Evolutionary conservation across 2,113 vertebrate genomes (phyloP), one percentile per base, ranked within the genome.

Genomic region (Vimba vimba): DNA sequence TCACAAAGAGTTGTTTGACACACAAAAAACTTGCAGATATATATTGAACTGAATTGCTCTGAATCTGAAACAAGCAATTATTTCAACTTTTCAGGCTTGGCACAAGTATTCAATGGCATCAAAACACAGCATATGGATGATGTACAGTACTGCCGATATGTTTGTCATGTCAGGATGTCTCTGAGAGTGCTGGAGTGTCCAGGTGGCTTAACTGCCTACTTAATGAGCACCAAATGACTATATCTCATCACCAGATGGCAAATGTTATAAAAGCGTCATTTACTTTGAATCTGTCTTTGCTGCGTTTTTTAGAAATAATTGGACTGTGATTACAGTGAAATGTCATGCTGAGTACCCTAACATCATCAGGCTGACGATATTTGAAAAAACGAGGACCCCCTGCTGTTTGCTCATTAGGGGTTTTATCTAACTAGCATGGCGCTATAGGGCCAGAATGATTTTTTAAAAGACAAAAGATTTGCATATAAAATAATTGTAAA

Each of bases 221-320:
- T 85, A 88, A 88, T 84, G 62, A 84, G 75, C 85, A 73, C 62
- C 79, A 83, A 88, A 84, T 86, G 19, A 84, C 57, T 82, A 36
- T 85, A 86, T 82, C 68, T 86, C 55, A 73, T 85, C 81, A 83
- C 79, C 83, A 87, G 84, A 87, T 64, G 68, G 79, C 39, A 71
- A 82, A 75, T 21, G 23, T 27, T 52, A 50, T 71, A 81, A 62
- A 77, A 77, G 59, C 85, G 86, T 74, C 59, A n/a, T 69, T 39
- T 66, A 62, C 30, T 86, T 69, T 73, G 57, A 83, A 78, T 64
- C 71, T 60, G 39, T 25, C 30, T 47, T 47, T 79, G 82, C 73
- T 25, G 21, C 12, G 1, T 79, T 85, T 77, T 57, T 60, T 30
- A 76, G 47, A 81, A 77, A 84, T 84, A 89, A 86, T 85, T 89